These are phyloP conservation scores for Amia ocellicauda DNA, from an alignment of 2,113 vertebrate genomes.

Conservation along the genomic window DNA sequence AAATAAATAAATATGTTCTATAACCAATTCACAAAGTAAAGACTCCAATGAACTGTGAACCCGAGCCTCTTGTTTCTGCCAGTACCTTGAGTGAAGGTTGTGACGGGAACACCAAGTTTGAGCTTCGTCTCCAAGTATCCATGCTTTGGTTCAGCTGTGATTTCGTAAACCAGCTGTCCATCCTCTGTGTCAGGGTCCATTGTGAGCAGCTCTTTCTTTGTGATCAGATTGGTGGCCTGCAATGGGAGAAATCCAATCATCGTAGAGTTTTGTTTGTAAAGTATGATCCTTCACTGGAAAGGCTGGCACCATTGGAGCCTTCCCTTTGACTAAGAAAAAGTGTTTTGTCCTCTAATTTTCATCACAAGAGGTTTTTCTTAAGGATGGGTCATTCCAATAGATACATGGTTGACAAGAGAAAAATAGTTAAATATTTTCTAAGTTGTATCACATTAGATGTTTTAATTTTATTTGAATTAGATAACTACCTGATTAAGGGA, in stretches of 20 bases:
- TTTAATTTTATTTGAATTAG: background rate
- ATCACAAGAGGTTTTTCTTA: too few species aligned
- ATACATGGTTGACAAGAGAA: background rate
- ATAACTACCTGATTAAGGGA: too few species aligned
- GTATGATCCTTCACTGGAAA: too few species aligned
- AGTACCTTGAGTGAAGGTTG: constrained; percentile 85
- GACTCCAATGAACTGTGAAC: too few species aligned
- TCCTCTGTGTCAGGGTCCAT: constrained; percentile 89
- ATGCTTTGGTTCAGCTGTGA: constrained; percentile 71
- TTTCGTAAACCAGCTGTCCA: constrained; percentile 80
- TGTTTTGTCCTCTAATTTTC: too few species aligned
- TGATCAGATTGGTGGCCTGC: constrained; percentile 89
- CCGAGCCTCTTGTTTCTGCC: too few species aligned
- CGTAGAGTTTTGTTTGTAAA: too few species aligned
- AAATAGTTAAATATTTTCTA: background rate
- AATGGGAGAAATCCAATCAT: constrained; percentile 35
- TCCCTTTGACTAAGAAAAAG: too few species aligned
- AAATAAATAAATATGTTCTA: too few species aligned
- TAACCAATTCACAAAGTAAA: too few species aligned
- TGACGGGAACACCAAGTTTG: constrained; percentile 61
- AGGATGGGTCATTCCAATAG: too few species aligned
- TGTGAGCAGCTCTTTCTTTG: constrained; percentile 90
- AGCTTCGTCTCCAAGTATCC: constrained; percentile 86
- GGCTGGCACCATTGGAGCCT: too few species aligned
- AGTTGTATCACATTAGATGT: background rate